phyloP scores from a whole-genome alignment of 2,888 invertebrate species.

The Ectropis crepuscularia region DNA sequence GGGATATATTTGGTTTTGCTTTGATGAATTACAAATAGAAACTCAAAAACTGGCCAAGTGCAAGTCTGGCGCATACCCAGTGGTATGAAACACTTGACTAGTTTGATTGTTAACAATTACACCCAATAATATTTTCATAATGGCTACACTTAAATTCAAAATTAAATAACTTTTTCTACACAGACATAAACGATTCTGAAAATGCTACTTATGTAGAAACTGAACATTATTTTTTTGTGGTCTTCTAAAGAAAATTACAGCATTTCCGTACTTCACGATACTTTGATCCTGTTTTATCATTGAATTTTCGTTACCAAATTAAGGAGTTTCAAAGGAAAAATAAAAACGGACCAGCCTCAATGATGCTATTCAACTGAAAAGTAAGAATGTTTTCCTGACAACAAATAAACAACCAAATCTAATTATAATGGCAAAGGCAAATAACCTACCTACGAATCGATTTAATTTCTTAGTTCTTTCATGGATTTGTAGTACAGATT shows the following conservation, averaged over 20 bases:
- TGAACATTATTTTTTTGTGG: not conserved
- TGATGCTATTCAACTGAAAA: constrained; percentile 7
- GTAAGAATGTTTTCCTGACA: constrained; percentile 7
- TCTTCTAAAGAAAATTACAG: not conserved
- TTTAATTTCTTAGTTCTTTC: constrained; percentile 30
- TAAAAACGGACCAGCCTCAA: constrained; percentile 1
- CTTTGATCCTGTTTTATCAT: not conserved
- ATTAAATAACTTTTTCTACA: no score
- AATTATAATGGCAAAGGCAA: constrained; percentile 30
- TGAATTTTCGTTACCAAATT: not conserved
- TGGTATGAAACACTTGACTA: no score
- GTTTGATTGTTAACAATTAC: no score
- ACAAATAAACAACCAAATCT: constrained; percentile 19
- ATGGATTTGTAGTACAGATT: constrained; percentile 26
- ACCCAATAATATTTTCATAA: no score
- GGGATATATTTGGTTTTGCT: no score
- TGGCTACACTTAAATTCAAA: no score
- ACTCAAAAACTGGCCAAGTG: no score
- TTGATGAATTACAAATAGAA: no score
- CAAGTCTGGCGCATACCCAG: no score
- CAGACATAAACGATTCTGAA: no score
- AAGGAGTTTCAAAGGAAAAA: constrained; percentile 1
- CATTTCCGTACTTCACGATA: not conserved
- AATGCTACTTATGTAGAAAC: not conserved
- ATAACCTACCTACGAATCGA: constrained; percentile 12